phyloP scores from a whole-genome alignment of 2,888 invertebrate species.

The Zeuzera pyrina region DNA sequence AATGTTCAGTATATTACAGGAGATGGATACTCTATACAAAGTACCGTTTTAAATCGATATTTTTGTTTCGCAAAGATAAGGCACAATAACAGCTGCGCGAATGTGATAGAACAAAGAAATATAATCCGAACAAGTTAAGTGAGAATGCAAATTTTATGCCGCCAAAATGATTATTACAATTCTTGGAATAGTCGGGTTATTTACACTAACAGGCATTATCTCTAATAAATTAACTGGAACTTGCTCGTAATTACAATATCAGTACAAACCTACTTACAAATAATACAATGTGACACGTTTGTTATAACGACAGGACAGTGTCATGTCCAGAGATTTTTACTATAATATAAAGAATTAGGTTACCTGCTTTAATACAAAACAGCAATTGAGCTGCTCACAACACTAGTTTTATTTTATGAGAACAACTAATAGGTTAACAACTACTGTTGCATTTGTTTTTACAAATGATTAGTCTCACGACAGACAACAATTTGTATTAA shows the following conservation, averaged over 20 bases:
- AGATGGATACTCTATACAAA: slow-evolving; percentile 44
- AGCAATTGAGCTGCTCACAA: too few relatives aligned
- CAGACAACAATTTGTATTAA: too few relatives aligned
- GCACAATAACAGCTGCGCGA: slow-evolving; percentile 53
- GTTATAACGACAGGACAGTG: not conserved
- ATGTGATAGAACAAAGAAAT: slow-evolving; percentile 54
- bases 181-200: slow-evolving; percentile 36
- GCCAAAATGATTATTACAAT: slow-evolving; percentile 27
- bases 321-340: not conserved
- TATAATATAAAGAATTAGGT: too few relatives aligned
- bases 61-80: slow-evolving; percentile 58
- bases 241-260: slow-evolving; percentile 34
- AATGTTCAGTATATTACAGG: too few relatives aligned
- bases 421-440: too few relatives aligned
- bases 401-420: too few relatives aligned
- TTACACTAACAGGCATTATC: slow-evolving; percentile 47
- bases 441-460: too few relatives aligned
- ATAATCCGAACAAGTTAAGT: slow-evolving; percentile 45
- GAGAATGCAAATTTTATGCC: slow-evolving; percentile 39
- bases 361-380: too few relatives aligned
- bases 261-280: too few relatives aligned
- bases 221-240: slow-evolving; percentile 40
- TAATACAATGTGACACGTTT: too few relatives aligned
- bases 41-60: slow-evolving; percentile 56
- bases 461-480: too few relatives aligned